Evolutionary conservation across 2,888 invertebrate species (phyloP).

Genomic region (Uropetala carovei): DNA sequence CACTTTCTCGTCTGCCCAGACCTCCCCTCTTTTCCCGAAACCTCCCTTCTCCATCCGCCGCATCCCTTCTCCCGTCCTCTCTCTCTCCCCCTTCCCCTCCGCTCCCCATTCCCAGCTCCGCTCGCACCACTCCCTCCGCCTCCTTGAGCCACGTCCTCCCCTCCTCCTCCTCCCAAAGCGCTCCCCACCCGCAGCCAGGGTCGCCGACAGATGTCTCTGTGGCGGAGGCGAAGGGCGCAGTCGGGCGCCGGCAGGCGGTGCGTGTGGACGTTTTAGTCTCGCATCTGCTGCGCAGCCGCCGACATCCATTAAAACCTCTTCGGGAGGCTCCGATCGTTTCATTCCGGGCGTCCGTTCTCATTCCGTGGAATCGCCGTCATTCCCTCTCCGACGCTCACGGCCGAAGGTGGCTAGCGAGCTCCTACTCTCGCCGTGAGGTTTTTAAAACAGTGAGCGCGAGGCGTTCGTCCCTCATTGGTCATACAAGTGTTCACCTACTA

Average conservation of each 20-base stretch:
- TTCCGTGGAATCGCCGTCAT: constrained; percentile 43
- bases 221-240: constrained; percentile 59
- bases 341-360: constrained; percentile 46
- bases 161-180: background rate
- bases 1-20: constrained; percentile 19
- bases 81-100: background rate
- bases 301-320: constrained; percentile 37
- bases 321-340: constrained; percentile 23
- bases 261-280: constrained; percentile 52
- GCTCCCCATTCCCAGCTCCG: background rate
- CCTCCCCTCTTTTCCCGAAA: background rate
- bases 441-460: background rate
- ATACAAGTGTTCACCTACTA: background rate
- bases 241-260: constrained; percentile 62
- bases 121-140: background rate
- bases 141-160: background rate
- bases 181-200: constrained; percentile 41
- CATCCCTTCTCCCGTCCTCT: background rate
- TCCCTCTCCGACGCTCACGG: constrained; percentile 39
- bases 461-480: background rate
- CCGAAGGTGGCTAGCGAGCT: constrained; percentile 25
- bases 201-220: constrained; percentile 59
- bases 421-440: background rate
- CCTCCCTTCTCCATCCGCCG: background rate
- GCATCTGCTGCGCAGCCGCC: constrained; percentile 50